phyloP scores from a whole-genome alignment of 1,140 invertebrate species.

The Matsumurasca onukii region DNA sequence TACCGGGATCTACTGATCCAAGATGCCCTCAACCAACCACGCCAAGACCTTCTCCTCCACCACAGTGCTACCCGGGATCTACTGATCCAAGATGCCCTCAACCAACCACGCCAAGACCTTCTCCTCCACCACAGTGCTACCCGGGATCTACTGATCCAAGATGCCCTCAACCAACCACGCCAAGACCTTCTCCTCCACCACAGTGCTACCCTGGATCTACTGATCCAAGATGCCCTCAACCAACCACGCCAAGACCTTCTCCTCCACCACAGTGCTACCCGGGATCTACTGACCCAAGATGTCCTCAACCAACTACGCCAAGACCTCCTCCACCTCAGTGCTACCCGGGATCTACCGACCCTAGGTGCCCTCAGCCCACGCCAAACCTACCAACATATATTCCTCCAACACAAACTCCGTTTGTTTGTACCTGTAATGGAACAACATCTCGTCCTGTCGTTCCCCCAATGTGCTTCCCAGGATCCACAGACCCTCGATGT shows the following conservation, averaged over 20 bases:
- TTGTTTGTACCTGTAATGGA: slow-evolving; percentile 40
- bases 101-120: slow-evolving; percentile 41
- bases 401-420: slow-evolving; percentile 34
- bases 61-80: slow-evolving; percentile 41
- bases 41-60: slow-evolving; percentile 32
- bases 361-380: slow-evolving; percentile 44
- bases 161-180: slow-evolving; percentile 31
- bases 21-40: slow-evolving; percentile 48
- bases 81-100: slow-evolving; percentile 39
- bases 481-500: slow-evolving; percentile 43
- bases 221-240: slow-evolving; percentile 46
- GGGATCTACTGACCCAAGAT: slow-evolving; percentile 46
- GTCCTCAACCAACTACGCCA: slow-evolving; percentile 44
- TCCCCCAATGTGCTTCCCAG: slow-evolving; percentile 43
- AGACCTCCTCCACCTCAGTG: slow-evolving; percentile 39
- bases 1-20: slow-evolving; percentile 51
- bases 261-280: slow-evolving; percentile 37
- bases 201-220: slow-evolving; percentile 40
- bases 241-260: slow-evolving; percentile 16
- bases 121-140: slow-evolving; percentile 33
- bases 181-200: not conserved
- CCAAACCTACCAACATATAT: slow-evolving; percentile 34
- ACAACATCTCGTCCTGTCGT: slow-evolving; percentile 36
- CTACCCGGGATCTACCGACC: slow-evolving; percentile 47
- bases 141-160: slow-evolving; percentile 41